These are phyloP conservation scores for Pangasius macronema DNA, from an alignment of 2,797 vertebrate species.

Conservation along the genomic window DNA sequence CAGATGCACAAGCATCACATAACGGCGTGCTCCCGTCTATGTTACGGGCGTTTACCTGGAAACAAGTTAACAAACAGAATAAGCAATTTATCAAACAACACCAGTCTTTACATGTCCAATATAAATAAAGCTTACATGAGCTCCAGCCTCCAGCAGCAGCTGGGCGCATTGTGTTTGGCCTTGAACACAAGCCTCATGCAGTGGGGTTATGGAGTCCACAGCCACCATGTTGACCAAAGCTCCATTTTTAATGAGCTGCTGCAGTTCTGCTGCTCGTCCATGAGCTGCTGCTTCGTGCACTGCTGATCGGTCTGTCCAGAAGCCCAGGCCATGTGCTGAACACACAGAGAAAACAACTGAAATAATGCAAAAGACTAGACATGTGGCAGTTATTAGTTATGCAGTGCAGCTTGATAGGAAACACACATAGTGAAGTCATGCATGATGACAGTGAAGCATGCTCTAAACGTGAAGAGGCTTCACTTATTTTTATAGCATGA, in stretches of 20 bases:
- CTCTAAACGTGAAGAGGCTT: background rate
- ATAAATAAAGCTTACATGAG: slow-evolving; percentile 76
- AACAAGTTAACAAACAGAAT: background rate
- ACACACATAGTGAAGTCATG: background rate
- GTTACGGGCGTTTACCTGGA: slow-evolving; percentile 87
- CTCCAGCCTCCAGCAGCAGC: slow-evolving; percentile 86
- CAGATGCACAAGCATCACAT: slow-evolving; percentile 86
- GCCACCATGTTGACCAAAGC: slow-evolving; percentile 85
- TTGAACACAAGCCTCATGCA: slow-evolving; percentile 86
- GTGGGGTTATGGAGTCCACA: slow-evolving; percentile 87
- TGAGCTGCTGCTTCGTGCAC: slow-evolving; percentile 84
- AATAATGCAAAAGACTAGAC: background rate
- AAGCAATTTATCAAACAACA: slow-evolving; percentile 1
- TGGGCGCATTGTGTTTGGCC: slow-evolving; percentile 81
- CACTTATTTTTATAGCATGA: background rate
- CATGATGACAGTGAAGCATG: background rate
- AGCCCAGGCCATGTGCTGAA: slow-evolving; percentile 61
- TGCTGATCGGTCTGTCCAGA: slow-evolving; percentile 75
- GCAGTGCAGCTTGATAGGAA: background rate
- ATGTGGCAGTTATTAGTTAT: background rate
- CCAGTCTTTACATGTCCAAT: background rate
- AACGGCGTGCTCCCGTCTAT: slow-evolving; percentile 90
- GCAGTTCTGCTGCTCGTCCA: slow-evolving; percentile 76
- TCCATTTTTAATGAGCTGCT: slow-evolving; percentile 79
- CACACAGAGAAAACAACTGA: background rate